Percentiles rank a stretch among this genome's conserved stretches.
Conservation (phyloP, 2,797 vertebrate species). For the Netta rufina region DNA sequence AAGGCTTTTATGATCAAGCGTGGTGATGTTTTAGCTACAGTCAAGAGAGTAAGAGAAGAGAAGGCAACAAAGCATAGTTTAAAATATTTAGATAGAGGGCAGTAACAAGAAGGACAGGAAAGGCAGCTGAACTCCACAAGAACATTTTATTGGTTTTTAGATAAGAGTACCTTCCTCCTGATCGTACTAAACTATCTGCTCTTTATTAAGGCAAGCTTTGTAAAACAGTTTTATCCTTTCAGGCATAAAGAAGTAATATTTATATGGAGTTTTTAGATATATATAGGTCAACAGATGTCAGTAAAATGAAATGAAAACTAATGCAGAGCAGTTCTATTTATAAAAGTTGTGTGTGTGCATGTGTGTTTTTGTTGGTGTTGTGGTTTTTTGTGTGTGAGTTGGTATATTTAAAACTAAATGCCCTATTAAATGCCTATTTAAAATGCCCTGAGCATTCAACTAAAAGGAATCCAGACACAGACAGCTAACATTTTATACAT, state of each 20-base stretch:
- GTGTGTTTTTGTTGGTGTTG: not conserved
- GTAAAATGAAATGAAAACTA: not conserved
- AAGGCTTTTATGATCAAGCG: not conserved
- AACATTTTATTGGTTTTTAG: not conserved
- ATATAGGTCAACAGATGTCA: not conserved
- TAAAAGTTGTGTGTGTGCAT: not conserved
- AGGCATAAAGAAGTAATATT: not conserved
- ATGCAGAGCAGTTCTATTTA: not conserved
- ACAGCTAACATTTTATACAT: not conserved
- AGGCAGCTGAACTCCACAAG: not conserved
- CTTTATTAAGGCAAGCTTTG: constrained; percentile 41
- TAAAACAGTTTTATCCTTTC: constrained; percentile 34
- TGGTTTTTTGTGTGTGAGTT: not conserved
- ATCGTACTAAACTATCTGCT: not conserved
- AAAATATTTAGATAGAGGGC: not conserved
- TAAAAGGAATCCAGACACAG: not conserved
- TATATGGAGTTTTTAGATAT: not conserved
- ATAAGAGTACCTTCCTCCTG: not conserved
- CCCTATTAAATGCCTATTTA: too few species aligned
- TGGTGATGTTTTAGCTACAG: not conserved
- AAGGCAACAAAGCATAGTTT: not conserved
- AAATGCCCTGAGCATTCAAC: not conserved
- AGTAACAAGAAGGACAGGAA: constrained; percentile 17
- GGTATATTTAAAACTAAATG: not conserved
- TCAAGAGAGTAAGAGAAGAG: not conserved